Conservation (phyloP, 2,113 vertebrate genomes). For the Neofelis nebulosa region DNA sequence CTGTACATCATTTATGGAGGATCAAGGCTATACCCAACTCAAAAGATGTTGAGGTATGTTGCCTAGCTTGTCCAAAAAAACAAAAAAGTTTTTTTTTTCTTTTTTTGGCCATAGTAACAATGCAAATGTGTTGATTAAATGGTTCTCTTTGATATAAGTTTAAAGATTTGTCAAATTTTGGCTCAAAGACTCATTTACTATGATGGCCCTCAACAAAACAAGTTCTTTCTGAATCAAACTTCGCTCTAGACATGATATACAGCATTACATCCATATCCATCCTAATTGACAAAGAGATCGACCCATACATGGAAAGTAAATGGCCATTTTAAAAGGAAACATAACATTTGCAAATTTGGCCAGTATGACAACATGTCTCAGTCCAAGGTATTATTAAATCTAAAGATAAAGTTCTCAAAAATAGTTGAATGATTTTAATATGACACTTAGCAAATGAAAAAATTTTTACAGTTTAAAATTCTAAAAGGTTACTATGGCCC, state of each 20-base stretch:
- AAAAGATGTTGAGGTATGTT: neutral
- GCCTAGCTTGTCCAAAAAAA: neutral
- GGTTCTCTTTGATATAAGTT: neutral
- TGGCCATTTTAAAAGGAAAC: neutral
- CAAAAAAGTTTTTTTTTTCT: neutral
- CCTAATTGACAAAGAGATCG: neutral
- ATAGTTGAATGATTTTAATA: neutral
- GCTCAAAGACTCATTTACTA: neutral
- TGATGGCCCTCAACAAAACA: neutral
- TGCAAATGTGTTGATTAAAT: neutral
- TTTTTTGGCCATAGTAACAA: neutral
- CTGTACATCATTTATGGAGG: neutral
- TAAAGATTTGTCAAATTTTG: neutral
- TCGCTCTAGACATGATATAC: neutral
- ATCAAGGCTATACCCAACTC: neutral
- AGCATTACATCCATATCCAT: neutral
- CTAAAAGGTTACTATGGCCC: neutral
- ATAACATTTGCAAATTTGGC: neutral
- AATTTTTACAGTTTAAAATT: neutral
- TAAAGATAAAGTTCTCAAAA: neutral
- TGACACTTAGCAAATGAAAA: neutral
- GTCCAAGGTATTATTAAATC: neutral
- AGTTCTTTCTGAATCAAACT: neutral
- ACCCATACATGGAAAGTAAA: neutral
- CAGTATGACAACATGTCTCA: neutral